Conservation (phyloP, 2,888 invertebrate species). For the Brassicogethes aeneus region DNA sequence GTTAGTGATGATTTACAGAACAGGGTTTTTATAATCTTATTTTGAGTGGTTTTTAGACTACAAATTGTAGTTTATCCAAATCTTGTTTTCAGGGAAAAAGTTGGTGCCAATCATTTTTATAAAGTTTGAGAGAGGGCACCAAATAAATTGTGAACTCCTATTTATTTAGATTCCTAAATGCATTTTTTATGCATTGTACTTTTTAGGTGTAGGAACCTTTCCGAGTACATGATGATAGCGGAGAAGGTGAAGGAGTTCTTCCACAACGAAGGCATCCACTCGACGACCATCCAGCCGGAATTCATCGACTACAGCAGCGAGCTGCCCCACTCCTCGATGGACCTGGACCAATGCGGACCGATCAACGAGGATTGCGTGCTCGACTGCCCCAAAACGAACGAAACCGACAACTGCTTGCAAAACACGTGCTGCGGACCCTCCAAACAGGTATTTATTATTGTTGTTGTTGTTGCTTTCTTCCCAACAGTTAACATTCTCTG, state of each 20-base stretch:
- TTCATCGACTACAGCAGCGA: slow-evolving; percentile 72
- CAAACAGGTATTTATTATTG: slow-evolving; percentile 53
- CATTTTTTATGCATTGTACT: background rate
- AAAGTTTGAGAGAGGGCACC: no score
- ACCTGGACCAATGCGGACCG: slow-evolving; percentile 45
- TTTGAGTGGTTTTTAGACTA: no score
- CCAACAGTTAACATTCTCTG: slow-evolving; percentile 5
- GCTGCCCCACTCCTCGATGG: slow-evolving; percentile 34
- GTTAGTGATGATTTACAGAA: no score
- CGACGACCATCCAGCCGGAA: slow-evolving; percentile 97
- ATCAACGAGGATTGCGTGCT: slow-evolving; percentile 66
- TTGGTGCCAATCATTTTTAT: no score
- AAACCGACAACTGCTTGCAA: slow-evolving; percentile 59
- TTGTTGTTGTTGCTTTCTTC: no score
- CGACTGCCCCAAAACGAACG: slow-evolving; percentile 71
- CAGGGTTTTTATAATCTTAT: no score
- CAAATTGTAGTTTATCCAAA: no score
- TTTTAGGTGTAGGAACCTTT: slow-evolving; percentile 77
- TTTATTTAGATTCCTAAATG: no score
- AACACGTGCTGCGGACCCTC: slow-evolving; percentile 84
- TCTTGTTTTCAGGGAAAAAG: no score
- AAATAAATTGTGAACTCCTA: no score
- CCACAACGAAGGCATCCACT: slow-evolving; percentile 97
- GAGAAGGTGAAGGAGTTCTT: slow-evolving; percentile 95
- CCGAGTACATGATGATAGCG: slow-evolving; percentile 95